phyloP scores from a whole-genome alignment of 2,888 invertebrate species.

The Andrena minutula region DNA sequence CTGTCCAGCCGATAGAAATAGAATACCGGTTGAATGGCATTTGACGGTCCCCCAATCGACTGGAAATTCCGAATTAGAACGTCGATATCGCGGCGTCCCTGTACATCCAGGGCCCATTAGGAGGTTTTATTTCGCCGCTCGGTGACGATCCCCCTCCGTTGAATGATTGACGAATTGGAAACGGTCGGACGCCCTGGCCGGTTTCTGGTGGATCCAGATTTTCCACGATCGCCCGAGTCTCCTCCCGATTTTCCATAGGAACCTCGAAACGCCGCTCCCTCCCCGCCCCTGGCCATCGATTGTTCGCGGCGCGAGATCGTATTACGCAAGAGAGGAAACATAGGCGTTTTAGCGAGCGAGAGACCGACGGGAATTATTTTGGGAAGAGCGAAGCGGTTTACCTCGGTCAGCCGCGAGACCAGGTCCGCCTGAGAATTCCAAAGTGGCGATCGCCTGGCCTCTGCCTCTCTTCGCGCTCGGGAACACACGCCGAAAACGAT shows the following conservation, averaged over 20 bases:
- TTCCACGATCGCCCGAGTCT: background rate
- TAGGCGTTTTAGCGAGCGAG: slow-evolving; percentile 37
- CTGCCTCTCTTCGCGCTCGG: slow-evolving; percentile 3
- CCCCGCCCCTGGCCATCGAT: slow-evolving; percentile 12
- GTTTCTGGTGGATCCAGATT: slow-evolving; percentile 1
- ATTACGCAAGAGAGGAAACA: slow-evolving; percentile 53
- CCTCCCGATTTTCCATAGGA: background rate
- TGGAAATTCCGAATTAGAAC: slow-evolving; percentile 56
- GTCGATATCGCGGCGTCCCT: slow-evolving; percentile 14
- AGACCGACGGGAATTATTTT: slow-evolving; percentile 62
- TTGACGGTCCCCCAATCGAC: slow-evolving; percentile 53
- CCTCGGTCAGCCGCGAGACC: slow-evolving; percentile 39
- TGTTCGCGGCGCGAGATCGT: slow-evolving; percentile 26
- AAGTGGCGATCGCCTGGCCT: slow-evolving; percentile 9
- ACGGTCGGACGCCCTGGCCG: background rate
- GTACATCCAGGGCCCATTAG: slow-evolving; percentile 10
- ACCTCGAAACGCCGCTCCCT: too few species aligned
- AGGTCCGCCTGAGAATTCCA: slow-evolving; percentile 26
- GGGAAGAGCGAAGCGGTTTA: slow-evolving; percentile 60
- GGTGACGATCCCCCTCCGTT: slow-evolving; percentile 22
- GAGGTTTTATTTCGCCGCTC: slow-evolving; percentile 40
- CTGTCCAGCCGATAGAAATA: slow-evolving; percentile 51
- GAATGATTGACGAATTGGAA: slow-evolving; percentile 36
- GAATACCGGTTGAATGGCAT: slow-evolving; percentile 58
- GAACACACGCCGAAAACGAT: too few species aligned